phyloP scores from a whole-genome alignment of 2,888 invertebrate species.

The Trachelus stipa region DNA sequence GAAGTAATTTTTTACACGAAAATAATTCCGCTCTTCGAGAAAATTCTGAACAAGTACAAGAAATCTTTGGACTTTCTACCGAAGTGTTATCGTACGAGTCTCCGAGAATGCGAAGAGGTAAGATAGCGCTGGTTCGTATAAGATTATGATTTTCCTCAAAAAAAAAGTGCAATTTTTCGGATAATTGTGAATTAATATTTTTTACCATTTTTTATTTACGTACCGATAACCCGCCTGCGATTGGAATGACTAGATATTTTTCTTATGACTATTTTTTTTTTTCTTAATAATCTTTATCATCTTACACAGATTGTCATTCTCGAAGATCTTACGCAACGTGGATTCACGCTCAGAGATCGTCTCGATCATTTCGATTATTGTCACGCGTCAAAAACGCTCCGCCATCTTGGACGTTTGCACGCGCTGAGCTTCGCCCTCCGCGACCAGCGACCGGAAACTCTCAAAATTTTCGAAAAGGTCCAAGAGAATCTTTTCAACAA shows the following conservation, averaged over 20 bases:
- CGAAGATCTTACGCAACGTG: conserved; percentile 34
- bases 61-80: conserved; percentile 20
- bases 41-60: conserved; percentile 12
- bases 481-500: conserved; percentile 20
- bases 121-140: background rate
- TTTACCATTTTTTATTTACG: background rate
- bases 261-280: background rate
- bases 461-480: conserved; percentile 27
- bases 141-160: background rate
- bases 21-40: conserved; percentile 28
- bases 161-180: too few relatives aligned
- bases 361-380: conserved; percentile 33
- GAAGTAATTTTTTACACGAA: conserved; percentile 34
- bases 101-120: conserved; percentile 29
- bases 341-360: conserved; percentile 25
- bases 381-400: conserved; percentile 30
- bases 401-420: conserved; percentile 35
- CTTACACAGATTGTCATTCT: conserved; percentile 34
- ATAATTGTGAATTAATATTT: background rate
- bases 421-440: conserved; percentile 39
- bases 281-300: too few relatives aligned
- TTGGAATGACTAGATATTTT: background rate
- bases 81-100: conserved; percentile 18
- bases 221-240: background rate
- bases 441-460: conserved; percentile 29